Evolutionary conservation across 2,113 vertebrate genomes (phyloP), one percentile per base, ranked within the genome.

Genomic region (Centropristis striata): DNA sequence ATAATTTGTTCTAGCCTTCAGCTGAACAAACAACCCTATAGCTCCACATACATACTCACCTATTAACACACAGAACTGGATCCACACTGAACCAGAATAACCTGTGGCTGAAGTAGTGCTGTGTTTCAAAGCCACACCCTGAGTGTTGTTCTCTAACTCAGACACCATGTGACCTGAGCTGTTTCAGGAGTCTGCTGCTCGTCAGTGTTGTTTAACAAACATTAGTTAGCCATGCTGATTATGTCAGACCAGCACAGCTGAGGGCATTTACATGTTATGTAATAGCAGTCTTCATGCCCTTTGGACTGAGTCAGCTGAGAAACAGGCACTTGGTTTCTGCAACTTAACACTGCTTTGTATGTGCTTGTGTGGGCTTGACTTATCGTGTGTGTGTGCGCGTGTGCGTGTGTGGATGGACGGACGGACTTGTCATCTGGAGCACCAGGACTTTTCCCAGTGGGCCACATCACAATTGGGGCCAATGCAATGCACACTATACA

Each of bases 181-280:
- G 44, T 67, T 82, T 71, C 14, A n/a, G 15, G 47, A 32, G 53
- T 63, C 57, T 41, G 77, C 66, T 74, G 63, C 78, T 78, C 37
- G 20, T 42, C 46, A 9, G 28, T 18, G 54, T 27, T 89, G 83
- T 91, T 91, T 78, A 86, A 87, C 88, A 88, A 93, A 94, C 83
- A 90, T 80, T 83, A 67, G 42, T 75, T 49, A 13, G 55, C 42
- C 51, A 74, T 4, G 28, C 67, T 86, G 54, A 83, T 88, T 92
- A 90, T 92, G 90, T 92, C 85, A 91, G 71, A 71, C 32, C 68
- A 54, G 75, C 57, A 68, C 13, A 59, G 80, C 37, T 49, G 6
- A 63, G 71, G 72, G 39, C 72, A 80, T 86, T 84, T 86, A 37
- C 59, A 54, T 79, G 87, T 93, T 93, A 89, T 78, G 86, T 84